Base-by-base conservation (phyloP, 1,140 invertebrate species). In the Colletes latitarsis region DNA sequence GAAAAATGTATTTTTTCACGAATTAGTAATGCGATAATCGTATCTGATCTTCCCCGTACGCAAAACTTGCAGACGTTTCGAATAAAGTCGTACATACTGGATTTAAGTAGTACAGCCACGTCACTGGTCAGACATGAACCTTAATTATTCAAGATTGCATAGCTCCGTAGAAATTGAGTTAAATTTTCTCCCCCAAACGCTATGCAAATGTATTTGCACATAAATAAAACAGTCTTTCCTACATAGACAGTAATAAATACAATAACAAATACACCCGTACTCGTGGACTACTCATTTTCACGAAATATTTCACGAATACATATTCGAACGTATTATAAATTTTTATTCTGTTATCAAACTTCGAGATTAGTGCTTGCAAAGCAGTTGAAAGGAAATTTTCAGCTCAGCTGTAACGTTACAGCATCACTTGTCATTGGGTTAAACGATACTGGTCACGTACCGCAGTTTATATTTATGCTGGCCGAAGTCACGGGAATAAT, bases 381-480 rank as follows among this genome's bases (percentile, higher is more conserved):
- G 6, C n/a, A 14, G 21, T 10, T 49, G 19, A 0, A 9, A 55
- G 57, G 14, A 55, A 53, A 52, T 53, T n/a, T 15, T 49, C 46
- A 14, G 2, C 1, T 1, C 19, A 4, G 17, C 6, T 14, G 41
- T 70, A 55, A 55, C 49, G 8, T 55, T n/a, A 30, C 5, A n/a
- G 46, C 46, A 43, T 64, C 15, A 15, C 9, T 52, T 39, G 41
- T 30, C 60, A 53, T 73, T 73, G 63, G 46, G 64, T 21, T 15
- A 52, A 63, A 30, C 46, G 58, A 78, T 62, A n/a, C 17, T 63
- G 69, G 69, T 41, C 67, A 73, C 30, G 39, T 19, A 55, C 58
- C 58, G 41, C 53, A 68, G 63, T 79, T 79, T 66, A 66, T 72
- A 80, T 80, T 79, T 73, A 68, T 75, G 69, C 52, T 39, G 71